Evolutionary conservation across 2,113 vertebrate genomes (phyloP).

Genomic region (Tapirus terrestris): DNA sequence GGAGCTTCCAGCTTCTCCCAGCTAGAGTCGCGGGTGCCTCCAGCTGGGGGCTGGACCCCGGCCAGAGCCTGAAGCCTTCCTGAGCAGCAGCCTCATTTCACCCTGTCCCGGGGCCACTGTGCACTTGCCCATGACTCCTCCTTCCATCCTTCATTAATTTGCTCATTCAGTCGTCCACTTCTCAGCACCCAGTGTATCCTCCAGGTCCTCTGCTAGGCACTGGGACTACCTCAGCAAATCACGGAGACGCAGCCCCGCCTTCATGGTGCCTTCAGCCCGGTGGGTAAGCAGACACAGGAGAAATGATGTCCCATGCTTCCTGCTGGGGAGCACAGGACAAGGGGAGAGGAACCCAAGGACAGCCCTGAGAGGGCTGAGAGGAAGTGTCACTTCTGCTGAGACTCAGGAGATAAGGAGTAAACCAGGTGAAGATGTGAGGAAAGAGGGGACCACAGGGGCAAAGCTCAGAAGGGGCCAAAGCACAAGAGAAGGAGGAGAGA

Average conservation of each 20-base stretch:
- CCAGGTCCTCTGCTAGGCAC: background rate
- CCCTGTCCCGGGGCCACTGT: background rate
- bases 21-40: background rate
- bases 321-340: background rate
- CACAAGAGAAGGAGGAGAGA: background rate
- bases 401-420: background rate
- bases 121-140: background rate
- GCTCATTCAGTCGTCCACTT: background rate
- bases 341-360: background rate
- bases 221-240: background rate
- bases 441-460: background rate
- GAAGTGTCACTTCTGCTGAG: background rate
- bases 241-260: background rate
- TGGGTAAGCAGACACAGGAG: background rate
- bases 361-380: background rate
- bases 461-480: background rate
- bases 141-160: background rate
- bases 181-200: background rate
- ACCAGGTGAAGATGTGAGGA: background rate
- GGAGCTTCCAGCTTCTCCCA: background rate
- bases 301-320: background rate
- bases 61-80: constrained; percentile 9
- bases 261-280: background rate
- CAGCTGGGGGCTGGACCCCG: background rate
- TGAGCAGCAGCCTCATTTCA: background rate